Evolutionary conservation across 1,140 invertebrate genomes (phyloP).

Genomic region (Reticulitermes speratus): DNA sequence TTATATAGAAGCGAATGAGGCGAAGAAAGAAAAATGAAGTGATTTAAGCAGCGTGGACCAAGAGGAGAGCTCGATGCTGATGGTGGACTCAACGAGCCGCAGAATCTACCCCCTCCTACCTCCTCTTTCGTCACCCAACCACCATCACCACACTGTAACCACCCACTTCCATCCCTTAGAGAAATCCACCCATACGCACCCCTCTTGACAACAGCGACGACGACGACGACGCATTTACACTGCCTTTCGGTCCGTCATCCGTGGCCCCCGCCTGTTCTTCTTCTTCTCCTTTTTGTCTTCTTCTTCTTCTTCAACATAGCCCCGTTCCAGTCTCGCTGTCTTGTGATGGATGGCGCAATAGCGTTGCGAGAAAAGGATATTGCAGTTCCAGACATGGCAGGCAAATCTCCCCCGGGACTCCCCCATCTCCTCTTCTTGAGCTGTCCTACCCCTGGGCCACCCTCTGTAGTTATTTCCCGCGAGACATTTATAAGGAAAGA

Average conservation of each 20-base stretch:
- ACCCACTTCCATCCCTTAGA: neutral
- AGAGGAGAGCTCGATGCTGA: neutral
- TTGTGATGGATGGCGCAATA: slow-evolving; percentile 18
- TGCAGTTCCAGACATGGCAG: neutral
- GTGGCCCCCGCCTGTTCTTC: neutral
- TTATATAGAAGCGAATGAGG: neutral
- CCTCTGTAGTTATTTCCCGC: slow-evolving; percentile 13
- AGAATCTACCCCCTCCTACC: neutral
- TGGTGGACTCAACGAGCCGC: neutral
- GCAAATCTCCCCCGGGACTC: slow-evolving; percentile 10
- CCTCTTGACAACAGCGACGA: too few species aligned
- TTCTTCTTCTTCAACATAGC: neutral
- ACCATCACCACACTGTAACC: neutral
- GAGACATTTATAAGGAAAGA: slow-evolving; percentile 16
- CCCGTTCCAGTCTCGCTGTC: neutral
- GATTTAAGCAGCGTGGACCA: neutral
- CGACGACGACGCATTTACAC: too few species aligned
- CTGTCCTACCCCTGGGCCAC: neutral
- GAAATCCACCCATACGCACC: neutral
- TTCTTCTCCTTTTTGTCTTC: neutral
- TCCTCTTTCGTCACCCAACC: neutral
- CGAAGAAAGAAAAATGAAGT: neutral
- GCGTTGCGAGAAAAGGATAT: neutral
- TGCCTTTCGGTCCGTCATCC: neutral
- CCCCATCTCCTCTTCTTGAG: neutral